These are phyloP conservation scores for Petrolisthes manimaculis DNA, from an alignment of 2,888 invertebrate species.

Conservation along the genomic window DNA sequence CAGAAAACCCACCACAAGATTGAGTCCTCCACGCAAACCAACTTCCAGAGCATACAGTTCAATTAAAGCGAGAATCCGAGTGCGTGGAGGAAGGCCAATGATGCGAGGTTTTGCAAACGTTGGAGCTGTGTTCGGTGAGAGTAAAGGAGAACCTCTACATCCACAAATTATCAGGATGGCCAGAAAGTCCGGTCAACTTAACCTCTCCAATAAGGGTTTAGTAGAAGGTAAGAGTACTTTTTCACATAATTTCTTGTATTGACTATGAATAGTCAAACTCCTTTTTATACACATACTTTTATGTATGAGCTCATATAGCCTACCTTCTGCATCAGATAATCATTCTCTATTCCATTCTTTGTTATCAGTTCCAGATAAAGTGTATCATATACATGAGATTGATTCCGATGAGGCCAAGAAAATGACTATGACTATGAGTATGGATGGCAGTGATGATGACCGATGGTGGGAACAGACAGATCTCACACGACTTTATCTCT, in stretches of 20 bases:
- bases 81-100: conserved; percentile 56
- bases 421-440: conserved; percentile 67
- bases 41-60: conserved; percentile 36
- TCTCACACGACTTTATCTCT: conserved; percentile 79
- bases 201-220: conserved; percentile 82
- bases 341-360: neutral
- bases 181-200: conserved; percentile 83
- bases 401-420: conserved; percentile 70
- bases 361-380: conserved; percentile 69
- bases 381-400: conserved; percentile 72
- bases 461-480: conserved; percentile 89
- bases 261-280: neutral
- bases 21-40: conserved; percentile 40
- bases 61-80: conserved; percentile 37
- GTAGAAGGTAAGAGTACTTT: conserved; percentile 76
- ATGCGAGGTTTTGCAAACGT: conserved; percentile 59
- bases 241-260: neutral
- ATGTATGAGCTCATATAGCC: neutral
- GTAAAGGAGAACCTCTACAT: conserved; percentile 74
- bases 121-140: conserved; percentile 51
- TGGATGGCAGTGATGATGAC: conserved; percentile 69
- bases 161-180: conserved; percentile 82
- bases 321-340: neutral
- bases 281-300: neutral
- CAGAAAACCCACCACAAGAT: conserved; percentile 15